These are phyloP conservation scores for Drosophila mulleri DNA, from an alignment of 2,888 invertebrate genomes.

Conservation along the genomic window DNA sequence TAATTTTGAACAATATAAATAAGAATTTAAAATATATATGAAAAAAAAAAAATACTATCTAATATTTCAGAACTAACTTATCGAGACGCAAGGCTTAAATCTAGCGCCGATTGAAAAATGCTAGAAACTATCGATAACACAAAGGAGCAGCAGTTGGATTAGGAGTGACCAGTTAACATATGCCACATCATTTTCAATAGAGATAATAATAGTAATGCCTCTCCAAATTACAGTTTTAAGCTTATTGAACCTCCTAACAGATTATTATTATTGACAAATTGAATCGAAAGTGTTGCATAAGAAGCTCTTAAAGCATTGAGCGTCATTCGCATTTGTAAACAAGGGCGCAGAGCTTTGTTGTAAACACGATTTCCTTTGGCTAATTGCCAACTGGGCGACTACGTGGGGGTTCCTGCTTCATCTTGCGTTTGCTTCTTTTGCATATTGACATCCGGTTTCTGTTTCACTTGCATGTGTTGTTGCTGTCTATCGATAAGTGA, in stretches of 20 bases:
- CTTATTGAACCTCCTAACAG: too few relatives aligned
- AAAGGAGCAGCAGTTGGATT: too few relatives aligned
- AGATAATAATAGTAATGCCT: too few relatives aligned
- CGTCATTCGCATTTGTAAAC: constrained; percentile 19
- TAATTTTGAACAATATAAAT: too few relatives aligned
- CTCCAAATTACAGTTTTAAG: neutral
- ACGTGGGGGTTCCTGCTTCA: constrained; percentile 5
- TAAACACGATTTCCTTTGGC: constrained; percentile 42
- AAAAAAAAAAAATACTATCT: too few relatives aligned
- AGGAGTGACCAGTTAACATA: too few relatives aligned
- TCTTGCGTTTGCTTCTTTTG: neutral
- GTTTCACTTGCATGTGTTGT: constrained; percentile 15
- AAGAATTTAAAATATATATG: too few relatives aligned
- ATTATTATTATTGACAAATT: neutral
- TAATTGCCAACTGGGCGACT: constrained; percentile 32
- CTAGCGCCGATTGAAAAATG: too few relatives aligned
- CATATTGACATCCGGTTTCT: constrained; percentile 5
- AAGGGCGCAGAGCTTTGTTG: constrained; percentile 17
- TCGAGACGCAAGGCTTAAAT: too few relatives aligned
- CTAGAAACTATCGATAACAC: too few relatives aligned
- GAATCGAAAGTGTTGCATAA: constrained; percentile 3
- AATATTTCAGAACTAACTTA: too few relatives aligned
- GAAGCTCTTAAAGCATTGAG: constrained; percentile 5
- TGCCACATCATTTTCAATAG: neutral
- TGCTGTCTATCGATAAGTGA: constrained; percentile 56